Conservation (phyloP, 1,140 invertebrate genomes). For the Calosoma granatense region DNA sequence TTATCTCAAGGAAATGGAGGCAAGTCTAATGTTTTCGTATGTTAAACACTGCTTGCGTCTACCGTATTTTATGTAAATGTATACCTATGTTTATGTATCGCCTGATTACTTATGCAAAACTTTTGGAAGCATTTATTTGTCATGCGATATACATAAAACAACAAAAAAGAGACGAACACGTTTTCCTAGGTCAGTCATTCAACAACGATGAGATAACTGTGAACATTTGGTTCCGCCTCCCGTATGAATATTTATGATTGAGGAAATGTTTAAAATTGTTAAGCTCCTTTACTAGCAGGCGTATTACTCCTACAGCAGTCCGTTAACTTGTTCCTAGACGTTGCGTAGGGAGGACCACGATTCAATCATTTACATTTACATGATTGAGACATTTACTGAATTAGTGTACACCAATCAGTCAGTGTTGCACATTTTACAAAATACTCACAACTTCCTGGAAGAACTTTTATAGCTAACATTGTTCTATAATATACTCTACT, state of each 20-base stretch:
- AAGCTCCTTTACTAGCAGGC: neutral
- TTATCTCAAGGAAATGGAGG: too few relatives aligned
- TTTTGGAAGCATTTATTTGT: conserved; percentile 9
- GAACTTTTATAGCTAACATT: too few relatives aligned
- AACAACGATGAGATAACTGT: conserved; percentile 9
- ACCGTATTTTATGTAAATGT: conserved; percentile 7
- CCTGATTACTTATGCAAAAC: conserved; percentile 6
- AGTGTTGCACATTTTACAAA: too few relatives aligned
- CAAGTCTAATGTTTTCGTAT: conserved; percentile 4
- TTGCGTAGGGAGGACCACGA: neutral
- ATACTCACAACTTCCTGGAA: too few relatives aligned
- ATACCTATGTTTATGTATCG: conserved; percentile 5
- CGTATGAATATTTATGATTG: conserved; percentile 3
- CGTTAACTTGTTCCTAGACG: too few relatives aligned
- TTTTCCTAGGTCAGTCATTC: conserved; percentile 7
- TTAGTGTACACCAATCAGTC: too few relatives aligned
- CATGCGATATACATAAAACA: conserved; percentile 4
- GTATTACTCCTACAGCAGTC: conserved; percentile 2
- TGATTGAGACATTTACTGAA: neutral
- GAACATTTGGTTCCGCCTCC: neutral
- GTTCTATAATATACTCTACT: too few relatives aligned
- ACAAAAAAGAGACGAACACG: neutral
- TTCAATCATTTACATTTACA: neutral
- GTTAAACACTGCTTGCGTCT: neutral
- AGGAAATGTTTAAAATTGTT: conserved; percentile 1